Evolutionary conservation across 2,888 invertebrate genomes (phyloP), one percentile per base, ranked within the genome.

Genomic region (Drosophila hamatofila): DNA sequence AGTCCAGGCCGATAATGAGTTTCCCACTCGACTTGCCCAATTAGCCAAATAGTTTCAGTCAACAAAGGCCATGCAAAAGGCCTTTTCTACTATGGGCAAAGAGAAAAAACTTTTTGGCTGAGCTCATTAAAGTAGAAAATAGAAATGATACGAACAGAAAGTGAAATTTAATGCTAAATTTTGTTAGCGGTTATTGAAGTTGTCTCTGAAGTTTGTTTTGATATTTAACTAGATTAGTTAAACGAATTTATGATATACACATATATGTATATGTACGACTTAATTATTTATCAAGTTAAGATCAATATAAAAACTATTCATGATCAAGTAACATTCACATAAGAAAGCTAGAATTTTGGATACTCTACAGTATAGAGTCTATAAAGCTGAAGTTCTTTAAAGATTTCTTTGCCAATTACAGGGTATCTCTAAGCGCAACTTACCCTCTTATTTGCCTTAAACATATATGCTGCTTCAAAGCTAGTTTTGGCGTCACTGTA

Each of bases 1-100:
- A 83, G 83, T 80, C 78, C 44, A 59, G 14, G 44, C 59, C 64
- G 88, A 82, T 88, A 88, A 85, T 83, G 75, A 74, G 78, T 33
- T 49, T 51, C 54, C 33, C 46, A 54, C 41, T 30, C 33, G 39
- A 41, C 56, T 58, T 46, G 59, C 59, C 80, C 82, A 80, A 88
- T 79, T 86, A 81, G 81, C 79, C 65, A 72, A 72, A 83, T 78
- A 56, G 78, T 70, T 72, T 60, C 54, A 68, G 54, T 49, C 30
- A 35, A 27, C 33, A 49, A 57, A 21, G 21, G 30, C 69, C 18
- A 54, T n/a, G 54, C 27, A 65, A 54, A 52, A 33, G 62, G 55
- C 37, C 35, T 71, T 76, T 72, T 21, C 25, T 49, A 49, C 8
- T 14, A 49, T 49, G 49, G n/a, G 30, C 30, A 51, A 0, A 35